Evolutionary conservation across 2,797 vertebrate genomes (phyloP).

Genomic region (Tachyglossus aculeatus): DNA sequence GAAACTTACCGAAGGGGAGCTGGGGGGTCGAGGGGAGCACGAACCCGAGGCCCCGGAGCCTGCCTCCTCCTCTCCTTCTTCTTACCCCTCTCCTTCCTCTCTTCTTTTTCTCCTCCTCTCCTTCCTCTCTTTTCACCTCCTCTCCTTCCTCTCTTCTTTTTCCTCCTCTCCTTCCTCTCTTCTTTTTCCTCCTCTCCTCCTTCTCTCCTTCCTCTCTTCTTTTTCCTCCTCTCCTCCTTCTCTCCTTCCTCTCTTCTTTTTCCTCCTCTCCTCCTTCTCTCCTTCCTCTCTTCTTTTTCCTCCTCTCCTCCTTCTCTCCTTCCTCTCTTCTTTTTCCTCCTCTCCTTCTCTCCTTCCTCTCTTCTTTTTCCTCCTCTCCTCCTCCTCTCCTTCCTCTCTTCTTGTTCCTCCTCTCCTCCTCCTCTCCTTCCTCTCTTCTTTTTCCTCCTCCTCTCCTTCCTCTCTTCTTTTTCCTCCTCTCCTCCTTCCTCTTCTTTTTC

Average conservation of each 20-base stretch:
- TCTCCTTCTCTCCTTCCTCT: not conserved
- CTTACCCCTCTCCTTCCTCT: no score
- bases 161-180: not conserved
- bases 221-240: not conserved
- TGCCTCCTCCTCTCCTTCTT: not conserved
- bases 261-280: not conserved
- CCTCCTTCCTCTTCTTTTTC: no score
- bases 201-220: not conserved
- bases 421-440: no score
- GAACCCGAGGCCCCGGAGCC: no score
- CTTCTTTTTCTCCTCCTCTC: not conserved
- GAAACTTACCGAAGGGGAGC: no score
- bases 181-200: not conserved
- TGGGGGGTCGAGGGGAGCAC: no score
- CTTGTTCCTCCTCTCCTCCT: no score
- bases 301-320: not conserved
- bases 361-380: not conserved
- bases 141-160: not conserved
- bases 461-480: no score
- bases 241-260: not conserved
- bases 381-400: not conserved
- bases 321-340: not conserved
- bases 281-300: no score
- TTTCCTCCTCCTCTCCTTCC: no score
- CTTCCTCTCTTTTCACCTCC: not conserved